These are phyloP conservation scores for Tragelaphus scriptus DNA, from an alignment of 2,113 vertebrate species.

Conservation along the genomic window DNA sequence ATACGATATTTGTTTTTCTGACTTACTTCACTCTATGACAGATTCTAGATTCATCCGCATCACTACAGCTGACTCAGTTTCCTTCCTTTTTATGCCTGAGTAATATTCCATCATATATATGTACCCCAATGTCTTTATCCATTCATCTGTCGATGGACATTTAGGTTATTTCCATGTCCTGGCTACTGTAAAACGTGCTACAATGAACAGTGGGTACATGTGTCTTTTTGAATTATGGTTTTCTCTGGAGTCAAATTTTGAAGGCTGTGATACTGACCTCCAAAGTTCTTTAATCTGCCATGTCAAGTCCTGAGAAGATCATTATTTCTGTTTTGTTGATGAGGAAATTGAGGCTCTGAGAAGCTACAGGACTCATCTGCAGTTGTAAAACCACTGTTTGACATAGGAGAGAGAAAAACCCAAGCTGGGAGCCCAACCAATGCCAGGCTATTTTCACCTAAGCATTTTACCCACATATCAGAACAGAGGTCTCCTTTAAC, in stretches of 20 bases:
- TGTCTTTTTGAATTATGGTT: neutral
- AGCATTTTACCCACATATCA: fast-evolving
- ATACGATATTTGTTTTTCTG: neutral
- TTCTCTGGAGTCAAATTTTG: neutral
- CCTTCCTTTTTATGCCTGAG: neutral
- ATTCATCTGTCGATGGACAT: neutral
- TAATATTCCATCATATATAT: neutral
- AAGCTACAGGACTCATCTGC: neutral
- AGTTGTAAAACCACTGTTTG: no score
- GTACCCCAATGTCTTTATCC: neutral
- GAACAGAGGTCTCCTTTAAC: neutral
- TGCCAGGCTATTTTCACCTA: neutral
- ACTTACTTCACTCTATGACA: neutral
- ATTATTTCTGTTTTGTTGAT: neutral
- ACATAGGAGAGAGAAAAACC: neutral
- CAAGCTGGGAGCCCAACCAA: neutral
- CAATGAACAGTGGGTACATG: neutral
- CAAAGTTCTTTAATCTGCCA: neutral
- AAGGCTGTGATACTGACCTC: neutral
- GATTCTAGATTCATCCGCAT: neutral
- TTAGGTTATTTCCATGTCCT: neutral
- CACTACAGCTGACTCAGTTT: neutral
- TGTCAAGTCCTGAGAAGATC: neutral
- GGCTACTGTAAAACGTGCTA: neutral
- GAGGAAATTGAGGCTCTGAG: neutral